Conservation (phyloP, 2,113 vertebrate species). For the Chloropsis cyanopogon region DNA sequence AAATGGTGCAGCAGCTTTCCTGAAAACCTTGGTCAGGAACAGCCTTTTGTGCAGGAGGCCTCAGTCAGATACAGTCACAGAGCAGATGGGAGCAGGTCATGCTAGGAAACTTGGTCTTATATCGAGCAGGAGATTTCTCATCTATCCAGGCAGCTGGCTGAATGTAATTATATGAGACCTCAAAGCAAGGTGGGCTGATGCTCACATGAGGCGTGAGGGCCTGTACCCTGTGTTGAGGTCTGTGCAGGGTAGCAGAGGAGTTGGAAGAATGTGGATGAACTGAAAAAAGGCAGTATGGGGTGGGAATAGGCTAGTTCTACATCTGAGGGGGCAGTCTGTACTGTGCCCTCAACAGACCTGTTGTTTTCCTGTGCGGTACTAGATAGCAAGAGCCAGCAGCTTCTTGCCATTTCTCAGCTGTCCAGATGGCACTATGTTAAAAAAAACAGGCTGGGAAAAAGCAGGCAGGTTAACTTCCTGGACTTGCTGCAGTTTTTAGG, state of each 20-base stretch:
- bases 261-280: neutral
- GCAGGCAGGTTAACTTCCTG: neutral
- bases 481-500: neutral
- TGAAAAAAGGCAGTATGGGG: neutral
- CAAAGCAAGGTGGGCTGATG: neutral
- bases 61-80: neutral
- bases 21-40: neutral
- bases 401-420: rapidly evolving
- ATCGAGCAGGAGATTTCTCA: neutral
- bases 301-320: neutral
- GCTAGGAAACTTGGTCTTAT: neutral
- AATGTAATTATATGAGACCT: neutral
- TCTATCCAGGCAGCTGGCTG: neutral
- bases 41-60: neutral
- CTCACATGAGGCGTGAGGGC: neutral
- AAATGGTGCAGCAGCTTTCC: neutral
- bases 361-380: neutral
- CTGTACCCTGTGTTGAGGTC: neutral
- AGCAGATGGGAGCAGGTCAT: neutral
- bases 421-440: neutral
- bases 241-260: neutral
- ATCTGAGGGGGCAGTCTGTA: neutral
- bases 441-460: neutral
- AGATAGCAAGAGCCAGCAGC: neutral
- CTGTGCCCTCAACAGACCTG: neutral